A percentile compares a stretch with the other conserved stretches of the same genome.
phyloP scores from a whole-genome alignment of 1,140 invertebrate genomes.

The Zaprionus inermis region DNA sequence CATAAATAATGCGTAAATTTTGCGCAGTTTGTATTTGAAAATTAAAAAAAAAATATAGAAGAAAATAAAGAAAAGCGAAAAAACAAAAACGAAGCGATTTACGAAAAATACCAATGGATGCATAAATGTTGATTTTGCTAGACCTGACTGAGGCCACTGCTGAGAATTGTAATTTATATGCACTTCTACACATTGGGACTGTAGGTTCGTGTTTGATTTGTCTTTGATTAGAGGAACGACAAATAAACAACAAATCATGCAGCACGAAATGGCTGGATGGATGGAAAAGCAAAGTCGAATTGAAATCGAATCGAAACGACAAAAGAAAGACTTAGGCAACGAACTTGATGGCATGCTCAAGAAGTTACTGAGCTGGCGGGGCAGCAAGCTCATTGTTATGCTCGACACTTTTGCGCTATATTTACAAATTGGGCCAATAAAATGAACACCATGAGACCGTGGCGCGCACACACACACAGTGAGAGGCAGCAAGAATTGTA shows the following conservation, averaged over 20 bases:
- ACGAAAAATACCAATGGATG: slow-evolving; percentile 60
- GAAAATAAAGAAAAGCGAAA: neutral
- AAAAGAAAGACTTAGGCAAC: slow-evolving; percentile 74
- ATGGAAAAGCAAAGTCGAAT: slow-evolving; percentile 16
- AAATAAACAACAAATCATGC: slow-evolving; percentile 83
- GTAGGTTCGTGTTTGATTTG: slow-evolving; percentile 79
- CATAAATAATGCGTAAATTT: slow-evolving; percentile 82
- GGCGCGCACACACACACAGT: neutral
- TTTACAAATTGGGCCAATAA: slow-evolving; percentile 83
- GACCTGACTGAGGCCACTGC: slow-evolving; percentile 20
- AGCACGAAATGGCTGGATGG: slow-evolving; percentile 55
- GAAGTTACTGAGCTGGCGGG: slow-evolving; percentile 38
- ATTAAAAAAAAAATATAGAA: slow-evolving; percentile 46
- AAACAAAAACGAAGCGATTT: neutral
- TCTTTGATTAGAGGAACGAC: slow-evolving; percentile 69
- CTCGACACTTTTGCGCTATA: slow-evolving; percentile 80
- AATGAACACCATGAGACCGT: slow-evolving; percentile 68
- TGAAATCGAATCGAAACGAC: slow-evolving; percentile 30
- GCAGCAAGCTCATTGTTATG: slow-evolving; percentile 71
- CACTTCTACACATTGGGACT: slow-evolving; percentile 74
- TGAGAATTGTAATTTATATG: slow-evolving; percentile 78
- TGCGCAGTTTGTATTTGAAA: slow-evolving; percentile 49
- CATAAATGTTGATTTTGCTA: slow-evolving; percentile 2
- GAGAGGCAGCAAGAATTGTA: slow-evolving; percentile 58
- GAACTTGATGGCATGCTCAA: slow-evolving; percentile 66